Base-by-base conservation (phyloP, 2,113 vertebrate genomes). In the Reinhardtius hippoglossoides region DNA sequence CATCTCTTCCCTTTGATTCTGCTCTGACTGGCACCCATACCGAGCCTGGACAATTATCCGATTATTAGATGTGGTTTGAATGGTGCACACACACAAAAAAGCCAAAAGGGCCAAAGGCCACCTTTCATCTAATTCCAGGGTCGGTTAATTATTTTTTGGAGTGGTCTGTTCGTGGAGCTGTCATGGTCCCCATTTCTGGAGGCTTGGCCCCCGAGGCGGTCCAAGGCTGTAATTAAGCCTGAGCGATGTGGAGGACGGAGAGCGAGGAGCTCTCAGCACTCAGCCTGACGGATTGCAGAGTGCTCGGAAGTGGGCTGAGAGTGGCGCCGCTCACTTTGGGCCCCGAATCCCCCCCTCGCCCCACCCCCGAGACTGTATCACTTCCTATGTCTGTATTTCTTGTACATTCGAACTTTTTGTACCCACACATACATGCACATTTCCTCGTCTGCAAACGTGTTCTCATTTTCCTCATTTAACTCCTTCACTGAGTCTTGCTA, bases 141-240 rank as follows among this genome's bases (percentile, higher is more conserved):
- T 85, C 0, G 58, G 81, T 85, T 80, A 63, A 86, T 90, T 65
- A 65, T 84, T 88, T 84, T 82, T 74, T 85, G 46, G 78, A 86
- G 72, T 75, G 79, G 74, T 76, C 71, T 89, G 60, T 77, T 84
- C 54, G 2, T 67, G 59, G 77, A 83, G 65, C 71, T 84, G 87
- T 89, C 84, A 21, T 66, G 68, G 80, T 87, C 87, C 78, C 81
- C 71, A 52, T 88, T 81, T 87, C 62, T 87, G 83, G 69, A 88
- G 76, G 65, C 81, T 83, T 80, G 84, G 84, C 79, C 87, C 82
- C 86, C 2, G 67, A 82, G 50, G 84, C 73, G 66, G 67, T 79
- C 76, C 73, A 85, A 87, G 68, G 82, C 79, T 83, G 82, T 91
- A 91, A 92, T 91, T 91, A 89, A 84, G 82, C 78, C 81, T n/a